Percentiles rank a stretch among this genome's conserved stretches.
These are phyloP conservation scores for Kryptolebias ocellatus DNA, from an alignment of 2,797 vertebrate species.

Conservation along the genomic window DNA sequence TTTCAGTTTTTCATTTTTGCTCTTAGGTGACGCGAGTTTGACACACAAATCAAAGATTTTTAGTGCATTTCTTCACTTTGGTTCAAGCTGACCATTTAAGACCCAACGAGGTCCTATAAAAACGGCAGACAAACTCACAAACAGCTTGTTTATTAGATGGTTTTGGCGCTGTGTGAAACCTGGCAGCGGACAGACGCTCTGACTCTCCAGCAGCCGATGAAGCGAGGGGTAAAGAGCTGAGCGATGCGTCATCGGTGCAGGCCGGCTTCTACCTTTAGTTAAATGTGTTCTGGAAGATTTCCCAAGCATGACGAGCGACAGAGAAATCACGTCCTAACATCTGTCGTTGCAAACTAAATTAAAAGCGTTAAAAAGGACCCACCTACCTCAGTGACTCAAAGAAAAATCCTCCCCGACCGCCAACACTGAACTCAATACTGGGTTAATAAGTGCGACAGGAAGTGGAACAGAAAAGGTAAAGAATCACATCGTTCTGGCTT, in stretches of 20 bases:
- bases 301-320: constrained; percentile 43
- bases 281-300: constrained; percentile 49
- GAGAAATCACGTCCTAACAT: constrained; percentile 42
- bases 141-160: constrained; percentile 13
- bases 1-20: too few relatives aligned
- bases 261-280: constrained; percentile 25
- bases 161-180: constrained; percentile 22
- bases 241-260: constrained; percentile 3
- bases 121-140: constrained; percentile 40
- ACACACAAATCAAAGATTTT: not conserved
- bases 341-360: constrained; percentile 4
- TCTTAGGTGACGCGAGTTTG: not conserved
- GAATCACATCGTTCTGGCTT: constrained; percentile 12
- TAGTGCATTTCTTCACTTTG: constrained; percentile 12
- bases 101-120: constrained; percentile 42
- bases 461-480: not conserved
- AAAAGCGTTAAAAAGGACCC: not conserved
- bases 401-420: constrained; percentile 10
- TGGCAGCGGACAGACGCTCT: constrained; percentile 3
- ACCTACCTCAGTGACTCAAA: constrained; percentile 7
- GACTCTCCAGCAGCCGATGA: constrained; percentile 18
- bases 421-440: constrained; percentile 17
- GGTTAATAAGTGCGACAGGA: constrained; percentile 1
- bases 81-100: constrained; percentile 16
- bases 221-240: constrained; percentile 1